phyloP scores from a whole-genome alignment of 2,113 vertebrate genomes.

The Lampris incognitus region DNA sequence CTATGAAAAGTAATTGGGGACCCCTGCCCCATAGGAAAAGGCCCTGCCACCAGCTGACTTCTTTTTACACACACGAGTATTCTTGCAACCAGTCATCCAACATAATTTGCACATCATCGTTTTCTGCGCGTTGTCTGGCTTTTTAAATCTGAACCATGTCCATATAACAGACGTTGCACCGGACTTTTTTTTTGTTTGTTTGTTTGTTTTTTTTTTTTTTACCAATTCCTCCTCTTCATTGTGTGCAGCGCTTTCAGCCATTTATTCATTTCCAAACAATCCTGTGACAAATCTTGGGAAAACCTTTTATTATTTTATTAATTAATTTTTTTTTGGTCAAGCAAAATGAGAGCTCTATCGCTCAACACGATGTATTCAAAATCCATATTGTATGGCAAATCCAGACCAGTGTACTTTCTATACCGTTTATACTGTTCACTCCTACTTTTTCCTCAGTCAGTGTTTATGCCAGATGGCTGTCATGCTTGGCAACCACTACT shows the following conservation, averaged over 20 bases:
- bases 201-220: no score
- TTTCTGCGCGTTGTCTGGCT: background rate
- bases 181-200: background rate
- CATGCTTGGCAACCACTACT: no score
- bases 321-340: background rate
- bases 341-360: background rate
- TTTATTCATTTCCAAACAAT: background rate
- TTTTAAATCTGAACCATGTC: background rate
- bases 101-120: background rate
- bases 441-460: background rate
- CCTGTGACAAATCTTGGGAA: background rate
- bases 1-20: no score
- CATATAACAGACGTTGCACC: background rate
- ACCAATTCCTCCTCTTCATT: background rate
- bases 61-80: no score
- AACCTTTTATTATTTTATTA: background rate
- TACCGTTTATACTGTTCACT: constrained; percentile 1
- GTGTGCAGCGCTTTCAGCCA: background rate
- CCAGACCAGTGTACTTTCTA: background rate
- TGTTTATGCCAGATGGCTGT: no score
- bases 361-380: background rate
- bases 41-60: no score
- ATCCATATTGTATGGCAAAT: background rate
- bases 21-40: no score
- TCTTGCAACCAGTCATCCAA: background rate